These are phyloP conservation scores for Drosophila bipectinata DNA, from an alignment of 1,140 invertebrate species.

Conservation along the genomic window DNA sequence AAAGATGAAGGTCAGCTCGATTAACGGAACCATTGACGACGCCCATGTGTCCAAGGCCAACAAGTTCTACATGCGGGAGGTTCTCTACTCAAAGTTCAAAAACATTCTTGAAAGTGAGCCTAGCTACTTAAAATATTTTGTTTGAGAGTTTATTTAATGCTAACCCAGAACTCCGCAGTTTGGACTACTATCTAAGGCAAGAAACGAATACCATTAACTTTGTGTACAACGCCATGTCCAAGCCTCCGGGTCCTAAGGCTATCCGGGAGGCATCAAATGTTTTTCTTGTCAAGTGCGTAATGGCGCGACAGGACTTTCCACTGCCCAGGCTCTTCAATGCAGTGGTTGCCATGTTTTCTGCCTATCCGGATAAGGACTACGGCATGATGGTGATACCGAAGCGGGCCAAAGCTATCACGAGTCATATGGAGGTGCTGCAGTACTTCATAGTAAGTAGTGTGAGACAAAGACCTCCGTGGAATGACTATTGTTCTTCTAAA, in stretches of 20 bases:
- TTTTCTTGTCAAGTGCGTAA: constrained; percentile 56
- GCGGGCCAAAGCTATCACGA: background rate
- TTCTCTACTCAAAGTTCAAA: constrained; percentile 40
- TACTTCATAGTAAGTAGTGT: constrained; percentile 59
- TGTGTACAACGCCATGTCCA: constrained; percentile 11
- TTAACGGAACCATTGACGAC: constrained; percentile 18
- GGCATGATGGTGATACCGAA: constrained; percentile 53
- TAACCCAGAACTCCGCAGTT: constrained; percentile 32
- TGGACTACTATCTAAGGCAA: constrained; percentile 36
- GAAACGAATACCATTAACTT: constrained; percentile 15
- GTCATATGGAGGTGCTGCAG: constrained; percentile 44
- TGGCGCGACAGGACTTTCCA: constrained; percentile 30
- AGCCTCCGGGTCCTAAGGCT: background rate
- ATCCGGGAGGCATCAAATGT: constrained; percentile 46
- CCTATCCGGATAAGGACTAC: constrained; percentile 71
- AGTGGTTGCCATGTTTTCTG: constrained; percentile 55
- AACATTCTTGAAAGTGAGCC: constrained; percentile 55
- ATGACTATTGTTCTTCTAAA: background rate
- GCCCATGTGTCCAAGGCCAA: background rate
- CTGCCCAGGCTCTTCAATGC: constrained; percentile 42
- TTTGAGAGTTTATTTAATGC: background rate
- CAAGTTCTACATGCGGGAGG: constrained; percentile 38
- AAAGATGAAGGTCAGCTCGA: constrained; percentile 41
- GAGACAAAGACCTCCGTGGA: background rate
- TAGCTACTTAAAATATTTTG: background rate